Base-by-base conservation (phyloP, 2,113 vertebrate species). In the Corythoichthys haematopterus region DNA sequence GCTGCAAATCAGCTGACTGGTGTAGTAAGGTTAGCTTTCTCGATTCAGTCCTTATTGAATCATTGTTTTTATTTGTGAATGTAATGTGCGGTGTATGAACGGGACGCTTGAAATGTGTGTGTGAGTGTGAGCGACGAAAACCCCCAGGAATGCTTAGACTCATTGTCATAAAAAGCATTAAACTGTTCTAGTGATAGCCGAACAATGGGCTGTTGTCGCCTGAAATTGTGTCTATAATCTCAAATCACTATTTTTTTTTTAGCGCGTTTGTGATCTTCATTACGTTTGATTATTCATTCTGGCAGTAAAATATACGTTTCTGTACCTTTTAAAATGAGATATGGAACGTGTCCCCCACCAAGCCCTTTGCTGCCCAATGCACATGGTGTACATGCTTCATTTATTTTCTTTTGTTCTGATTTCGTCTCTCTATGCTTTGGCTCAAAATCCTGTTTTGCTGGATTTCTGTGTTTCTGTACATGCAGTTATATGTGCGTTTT, bases 351-450 rank as follows among this genome's bases (percentile, higher is more conserved):
- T 84, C 72, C 71, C 69, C 72, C 65, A 75, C 82, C 79, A 78
- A 82, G 74, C 74, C 77, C 50, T 45, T 68, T 69, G 51, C 68
- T 79, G 73, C 66, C 55, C 65, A 10, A 20, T 15, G 13, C 67
- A 35, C 57, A 66, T 66, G 59, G 56, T 65, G 71, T 67, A 37
- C 66, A 48, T 37, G 80, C 50, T 63, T 81, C 55, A 63, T 70
- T 79, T 33, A 14, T 52, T 74, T 84, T 84, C 81, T 86, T 88
- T 88, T 88, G 86, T 87, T 87, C 86, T 69, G 33, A 76, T 63
- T 71, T 68, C 70, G 58, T 68, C 65, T 74, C n/a, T 72, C 65
- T 70, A 76, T 79, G 69, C 74, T 57, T 57, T 56, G 68, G 69
- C 62, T 15, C 60, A 50, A 68, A 75, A 63, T 70, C 47, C 46